Conservation (phyloP, 2,797 vertebrate genomes). For the Acanthurus lineatus region DNA sequence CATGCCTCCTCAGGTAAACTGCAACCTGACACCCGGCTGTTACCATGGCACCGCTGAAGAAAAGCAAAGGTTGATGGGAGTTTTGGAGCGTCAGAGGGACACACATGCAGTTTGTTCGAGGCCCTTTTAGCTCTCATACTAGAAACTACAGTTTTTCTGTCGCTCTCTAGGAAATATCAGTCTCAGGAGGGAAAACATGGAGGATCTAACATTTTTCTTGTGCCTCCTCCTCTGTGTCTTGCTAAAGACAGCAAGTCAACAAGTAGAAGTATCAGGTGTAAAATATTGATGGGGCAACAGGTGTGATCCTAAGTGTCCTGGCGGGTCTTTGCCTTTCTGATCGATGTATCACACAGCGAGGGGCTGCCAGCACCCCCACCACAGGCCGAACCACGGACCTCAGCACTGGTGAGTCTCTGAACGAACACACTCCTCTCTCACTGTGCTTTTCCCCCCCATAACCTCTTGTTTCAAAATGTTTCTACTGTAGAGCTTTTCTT, state of each 20-base stretch:
- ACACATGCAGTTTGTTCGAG: constrained; percentile 16
- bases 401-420: constrained; percentile 86
- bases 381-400: constrained; percentile 85
- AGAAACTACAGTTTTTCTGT: neutral
- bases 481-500: neutral
- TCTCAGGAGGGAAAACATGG: neutral
- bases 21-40: constrained; percentile 77
- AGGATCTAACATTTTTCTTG: neutral
- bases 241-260: constrained; percentile 6
- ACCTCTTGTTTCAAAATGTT: neutral
- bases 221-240: neutral
- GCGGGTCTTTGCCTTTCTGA: constrained; percentile 76
- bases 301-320: constrained; percentile 53
- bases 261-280: constrained; percentile 59
- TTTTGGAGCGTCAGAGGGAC: constrained; percentile 32
- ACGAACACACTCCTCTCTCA: neutral
- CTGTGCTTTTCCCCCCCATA: neutral
- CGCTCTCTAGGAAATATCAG: constrained; percentile 3
- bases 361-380: constrained; percentile 83
- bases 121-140: neutral
- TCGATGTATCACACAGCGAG: constrained; percentile 84
- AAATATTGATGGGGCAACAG: constrained; percentile 77
- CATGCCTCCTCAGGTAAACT: constrained; percentile 61
- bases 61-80: constrained; percentile 73
- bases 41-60: constrained; percentile 70